Conservation (phyloP, 2,113 vertebrate species). For the Xiphorhynchus elegans region DNA sequence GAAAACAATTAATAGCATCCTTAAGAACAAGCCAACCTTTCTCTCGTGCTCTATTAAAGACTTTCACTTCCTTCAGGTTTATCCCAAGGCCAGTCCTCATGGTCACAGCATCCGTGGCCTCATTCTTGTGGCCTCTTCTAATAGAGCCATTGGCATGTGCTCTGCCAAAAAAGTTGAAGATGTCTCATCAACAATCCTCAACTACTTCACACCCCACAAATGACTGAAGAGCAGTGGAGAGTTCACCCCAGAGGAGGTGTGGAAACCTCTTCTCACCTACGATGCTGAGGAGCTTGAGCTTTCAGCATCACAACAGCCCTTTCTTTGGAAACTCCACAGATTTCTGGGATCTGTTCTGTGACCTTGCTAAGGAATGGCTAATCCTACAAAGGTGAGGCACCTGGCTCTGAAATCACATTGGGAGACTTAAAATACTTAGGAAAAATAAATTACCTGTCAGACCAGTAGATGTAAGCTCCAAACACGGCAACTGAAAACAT, state of each 20-base stretch:
- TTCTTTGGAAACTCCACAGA: slow-evolving; percentile 36
- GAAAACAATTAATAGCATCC: slow-evolving; percentile 56
- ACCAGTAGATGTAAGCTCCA: slow-evolving; percentile 99
- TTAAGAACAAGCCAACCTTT: slow-evolving; percentile 87
- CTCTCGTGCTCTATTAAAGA: slow-evolving; percentile 95
- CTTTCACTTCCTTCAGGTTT: slow-evolving; percentile 96
- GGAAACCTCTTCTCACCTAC: slow-evolving; percentile 44
- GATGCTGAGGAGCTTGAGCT: slow-evolving; percentile 52
- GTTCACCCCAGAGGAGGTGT: slow-evolving; percentile 34
- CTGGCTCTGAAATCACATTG: slow-evolving; percentile 75
- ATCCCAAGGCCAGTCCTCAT: slow-evolving; percentile 95
- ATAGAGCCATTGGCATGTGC: slow-evolving; percentile 97
- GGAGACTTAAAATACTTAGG: slow-evolving; percentile 80
- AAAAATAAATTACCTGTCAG: slow-evolving; percentile 99
- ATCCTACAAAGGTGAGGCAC: slow-evolving; percentile 79
- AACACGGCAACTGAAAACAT: slow-evolving; percentile 98
- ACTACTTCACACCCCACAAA: slow-evolving; percentile 72
- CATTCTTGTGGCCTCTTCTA: slow-evolving; percentile 91
- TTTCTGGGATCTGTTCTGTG: slow-evolving; percentile 61
- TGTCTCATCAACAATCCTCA: slow-evolving; percentile 71
- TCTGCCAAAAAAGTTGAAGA: slow-evolving; percentile 80
- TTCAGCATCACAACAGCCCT: slow-evolving; percentile 64
- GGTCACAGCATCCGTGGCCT: slow-evolving; percentile 87
- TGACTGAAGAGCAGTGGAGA: slow-evolving; percentile 65
- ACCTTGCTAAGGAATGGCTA: slow-evolving; percentile 76